Percentiles rank a stretch among this genome's conserved stretches.
Conservation (phyloP, 1,140 invertebrate species). For the Cephus cinctus region DNA sequence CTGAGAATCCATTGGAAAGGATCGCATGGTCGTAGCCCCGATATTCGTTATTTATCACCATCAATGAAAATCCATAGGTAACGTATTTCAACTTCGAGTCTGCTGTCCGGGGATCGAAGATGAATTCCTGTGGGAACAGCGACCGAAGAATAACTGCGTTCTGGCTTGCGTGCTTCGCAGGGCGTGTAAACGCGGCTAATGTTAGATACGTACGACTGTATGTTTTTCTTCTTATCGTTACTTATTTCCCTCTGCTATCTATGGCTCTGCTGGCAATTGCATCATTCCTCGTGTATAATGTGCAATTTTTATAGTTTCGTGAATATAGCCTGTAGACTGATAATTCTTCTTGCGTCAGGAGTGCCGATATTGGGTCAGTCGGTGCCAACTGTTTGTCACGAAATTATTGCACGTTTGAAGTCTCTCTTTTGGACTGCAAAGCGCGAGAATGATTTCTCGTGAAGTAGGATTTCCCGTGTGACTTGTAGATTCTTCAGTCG, state of each 20-base stretch:
- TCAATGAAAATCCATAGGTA: slow-evolving; percentile 13
- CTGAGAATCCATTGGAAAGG: slow-evolving; percentile 1
- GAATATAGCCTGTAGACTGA: background rate
- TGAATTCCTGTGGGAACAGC: background rate
- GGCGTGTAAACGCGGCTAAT: slow-evolving; percentile 38
- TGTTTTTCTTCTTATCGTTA: slow-evolving; percentile 2
- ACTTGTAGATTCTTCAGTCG: too few relatives aligned
- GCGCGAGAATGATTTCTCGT: too few relatives aligned
- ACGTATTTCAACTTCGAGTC: background rate
- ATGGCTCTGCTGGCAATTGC: slow-evolving; percentile 12
- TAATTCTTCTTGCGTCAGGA: background rate
- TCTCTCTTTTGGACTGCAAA: too few relatives aligned
- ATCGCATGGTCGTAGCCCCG: too few relatives aligned
- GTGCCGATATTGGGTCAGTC: slow-evolving; percentile 14
- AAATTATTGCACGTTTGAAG: too few relatives aligned
- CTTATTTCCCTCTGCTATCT: slow-evolving; percentile 11
- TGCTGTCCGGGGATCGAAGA: background rate
- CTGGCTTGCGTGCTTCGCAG: slow-evolving; percentile 33
- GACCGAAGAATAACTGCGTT: slow-evolving; percentile 16
- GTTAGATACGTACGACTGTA: slow-evolving; percentile 30
- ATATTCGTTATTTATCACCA: too few relatives aligned
- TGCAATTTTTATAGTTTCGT: background rate
- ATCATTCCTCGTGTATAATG: slow-evolving; percentile 1
- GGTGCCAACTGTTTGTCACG: slow-evolving; percentile 1
- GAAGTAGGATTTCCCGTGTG: too few relatives aligned